Base-by-base conservation (phyloP, 2,888 invertebrate species). In the Lobophora halterata region DNA sequence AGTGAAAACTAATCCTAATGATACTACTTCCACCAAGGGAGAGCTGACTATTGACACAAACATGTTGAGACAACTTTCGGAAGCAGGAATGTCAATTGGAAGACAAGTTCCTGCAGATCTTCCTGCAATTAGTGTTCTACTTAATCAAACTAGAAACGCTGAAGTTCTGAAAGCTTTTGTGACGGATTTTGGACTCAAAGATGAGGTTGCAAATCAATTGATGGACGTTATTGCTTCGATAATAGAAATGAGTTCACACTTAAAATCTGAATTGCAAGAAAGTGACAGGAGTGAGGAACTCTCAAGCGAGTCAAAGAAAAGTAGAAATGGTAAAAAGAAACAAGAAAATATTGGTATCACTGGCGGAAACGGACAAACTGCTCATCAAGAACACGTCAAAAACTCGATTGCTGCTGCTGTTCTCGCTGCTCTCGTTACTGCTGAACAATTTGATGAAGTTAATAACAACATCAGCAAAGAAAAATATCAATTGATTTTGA, bases 21-120 rank as follows among this genome's bases (percentile, higher is more conserved):
- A 88, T 39, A 85, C 87, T 2, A 77, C 85, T 7, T 87, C 88
- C 4, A 83, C 88, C 2, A 89, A 88, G 52, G 90, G 90, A 6
- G 91, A 92, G 62, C 71, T 90, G 30, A 90, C 90, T 42, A 91
- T 92, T 42, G 92, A 92, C 52, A 89, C 90, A 2, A 88, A 90
- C 35, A 91, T 92, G 90, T 59, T 92, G 19, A 81, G 89, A 45
- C 91, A 92, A 55, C 65, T 92, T 17, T 91, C 92, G 2, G 91
- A 91, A 70, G 92, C 92, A 5, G 92, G 92, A 14, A 90, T 92
- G 89, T 89, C 91, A 0, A 89, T 92, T 29, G 92, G 92, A 2
- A 81, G 91, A 53, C 91, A 91, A 70, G 89, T 90, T 1, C 87
- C 89, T 0, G 82, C 89, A 1, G 90, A 91, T 49, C 67, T 92